Conservation (phyloP, 2,113 vertebrate species). For the Xenopus tropicalis region UCB_Xtro_10.0 CM004452.2:15735501-15736000, state of each 20-base stretch:
- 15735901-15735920: not conserved
- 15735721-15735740: slow-evolving; percentile 85
- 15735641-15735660: too few species aligned
- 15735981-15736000: too few species aligned
- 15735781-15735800: slow-evolving; percentile 77
- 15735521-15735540: slow-evolving; percentile 98
- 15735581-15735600: too few species aligned
- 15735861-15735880: slow-evolving; percentile 64
- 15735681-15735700: slow-evolving; percentile 84
- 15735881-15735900: not conserved
- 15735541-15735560: slow-evolving; percentile 61
- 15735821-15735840: slow-evolving; percentile 78
- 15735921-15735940: too few species aligned
- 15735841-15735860: slow-evolving; percentile 77
- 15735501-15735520: slow-evolving; percentile 96
- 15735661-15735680: slow-evolving; percentile 24
- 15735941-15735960: too few species aligned
- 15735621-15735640: too few species aligned
- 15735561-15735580: not conserved
- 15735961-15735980: too few species aligned
- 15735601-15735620: too few species aligned
- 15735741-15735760: slow-evolving; percentile 81
- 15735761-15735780: slow-evolving; percentile 81
- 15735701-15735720: slow-evolving; percentile 77
- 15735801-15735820: slow-evolving; percentile 76